Percentiles rank a stretch among this genome's conserved stretches.
Conservation (phyloP, 2,797 vertebrate genomes). For the Sebastes iracundus region DNA sequence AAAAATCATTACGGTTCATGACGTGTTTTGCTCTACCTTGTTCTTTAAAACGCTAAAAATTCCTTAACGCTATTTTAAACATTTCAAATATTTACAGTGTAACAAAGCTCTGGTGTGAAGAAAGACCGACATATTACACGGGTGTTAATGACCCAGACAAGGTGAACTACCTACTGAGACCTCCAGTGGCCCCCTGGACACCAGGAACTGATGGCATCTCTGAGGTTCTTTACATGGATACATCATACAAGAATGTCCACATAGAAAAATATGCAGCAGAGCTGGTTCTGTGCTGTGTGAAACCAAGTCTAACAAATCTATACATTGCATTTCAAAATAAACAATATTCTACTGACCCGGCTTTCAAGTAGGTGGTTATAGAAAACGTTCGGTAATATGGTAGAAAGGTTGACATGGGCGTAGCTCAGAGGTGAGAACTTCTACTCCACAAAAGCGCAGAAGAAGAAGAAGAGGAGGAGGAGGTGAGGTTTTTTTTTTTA, state of each 20-base stretch:
- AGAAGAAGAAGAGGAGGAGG: constrained; percentile 12
- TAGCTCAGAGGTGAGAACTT: constrained; percentile 34
- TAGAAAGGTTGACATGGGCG: constrained; percentile 42
- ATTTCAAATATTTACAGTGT: constrained; percentile 70
- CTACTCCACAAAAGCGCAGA: constrained; percentile 12
- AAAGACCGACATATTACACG: constrained; percentile 43
- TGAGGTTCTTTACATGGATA: constrained; percentile 36
- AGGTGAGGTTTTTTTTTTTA: not conserved
- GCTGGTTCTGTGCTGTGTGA: constrained; percentile 29
- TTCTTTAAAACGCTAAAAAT: constrained; percentile 43
- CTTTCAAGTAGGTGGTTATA: constrained; percentile 54
- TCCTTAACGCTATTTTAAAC: not conserved
- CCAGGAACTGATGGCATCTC: constrained; percentile 31
- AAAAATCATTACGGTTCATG: constrained; percentile 21
- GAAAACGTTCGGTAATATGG: constrained; percentile 37
- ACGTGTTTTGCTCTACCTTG: constrained; percentile 7
- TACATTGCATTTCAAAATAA: constrained; percentile 62
- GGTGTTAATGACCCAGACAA: constrained; percentile 22
- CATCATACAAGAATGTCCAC: constrained; percentile 33
- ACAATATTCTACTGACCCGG: constrained; percentile 38
- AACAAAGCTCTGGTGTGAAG: constrained; percentile 56
- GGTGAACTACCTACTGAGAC: constrained; percentile 18
- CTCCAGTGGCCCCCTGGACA: not conserved
- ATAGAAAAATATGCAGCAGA: constrained; percentile 67
- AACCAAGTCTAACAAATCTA: constrained; percentile 60